Conservation (phyloP, 1,140 invertebrate genomes). For the Psilanteris sp. region DNA sequence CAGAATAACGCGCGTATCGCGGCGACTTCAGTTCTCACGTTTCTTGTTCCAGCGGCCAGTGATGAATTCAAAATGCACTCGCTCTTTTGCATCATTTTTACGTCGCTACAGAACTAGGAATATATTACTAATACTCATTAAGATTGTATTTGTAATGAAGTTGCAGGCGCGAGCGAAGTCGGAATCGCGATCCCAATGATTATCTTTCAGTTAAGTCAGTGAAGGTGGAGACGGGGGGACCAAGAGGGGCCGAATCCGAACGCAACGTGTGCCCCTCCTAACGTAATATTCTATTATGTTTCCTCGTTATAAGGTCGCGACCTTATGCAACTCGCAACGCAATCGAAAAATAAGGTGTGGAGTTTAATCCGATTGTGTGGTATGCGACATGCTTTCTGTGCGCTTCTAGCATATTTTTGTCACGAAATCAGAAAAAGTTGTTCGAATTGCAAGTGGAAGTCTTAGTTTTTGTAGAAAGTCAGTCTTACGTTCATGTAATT, state of each 20-base stretch:
- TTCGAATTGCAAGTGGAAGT: no score
- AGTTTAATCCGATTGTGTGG: conserved; percentile 7
- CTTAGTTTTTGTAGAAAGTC: no score
- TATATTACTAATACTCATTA: conserved; percentile 31
- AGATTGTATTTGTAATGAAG: conserved; percentile 38
- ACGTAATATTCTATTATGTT: conserved; percentile 51
- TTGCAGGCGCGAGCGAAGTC: conserved; percentile 1
- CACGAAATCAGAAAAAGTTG: no score
- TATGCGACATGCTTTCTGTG: conserved; percentile 8
- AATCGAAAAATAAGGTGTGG: conserved; percentile 51
- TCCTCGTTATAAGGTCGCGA: conserved; percentile 60
- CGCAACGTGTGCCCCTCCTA: conserved; percentile 47
- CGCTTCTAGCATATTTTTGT: background rate
- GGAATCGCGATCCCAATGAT: conserved; percentile 13
- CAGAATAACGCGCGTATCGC: background rate
- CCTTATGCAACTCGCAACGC: conserved; percentile 40
- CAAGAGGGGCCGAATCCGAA: conserved; percentile 1
- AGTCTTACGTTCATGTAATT: no score
- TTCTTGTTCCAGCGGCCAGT: conserved; percentile 32
- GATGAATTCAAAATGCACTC: conserved; percentile 39
- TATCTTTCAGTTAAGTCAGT: conserved; percentile 1
- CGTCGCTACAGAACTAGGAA: conserved; percentile 5
- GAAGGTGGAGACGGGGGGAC: background rate
- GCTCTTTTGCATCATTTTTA: conserved; percentile 19
- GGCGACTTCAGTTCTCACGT: conserved; percentile 52